Conservation (phyloP, 2,113 vertebrate species). For the Mobula birostris region DNA sequence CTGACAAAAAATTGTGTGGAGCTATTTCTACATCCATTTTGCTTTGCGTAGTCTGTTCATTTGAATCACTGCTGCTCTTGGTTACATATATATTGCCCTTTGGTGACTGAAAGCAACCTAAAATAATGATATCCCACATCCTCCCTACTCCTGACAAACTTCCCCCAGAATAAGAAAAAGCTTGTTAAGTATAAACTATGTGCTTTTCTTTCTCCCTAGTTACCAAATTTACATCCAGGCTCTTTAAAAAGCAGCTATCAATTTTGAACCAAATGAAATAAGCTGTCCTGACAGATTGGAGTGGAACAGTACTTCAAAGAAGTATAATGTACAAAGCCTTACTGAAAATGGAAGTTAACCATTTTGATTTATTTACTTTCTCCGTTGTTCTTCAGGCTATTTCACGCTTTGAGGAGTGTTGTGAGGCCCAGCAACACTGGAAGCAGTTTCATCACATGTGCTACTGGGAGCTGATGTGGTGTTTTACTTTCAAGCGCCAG, state of each 20-base stretch:
- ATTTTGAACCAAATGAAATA: background rate
- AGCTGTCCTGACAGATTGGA: background rate
- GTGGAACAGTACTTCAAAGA: background rate
- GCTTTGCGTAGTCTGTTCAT: background rate
- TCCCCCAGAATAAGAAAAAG: background rate
- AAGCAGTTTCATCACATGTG: conserved; percentile 99
- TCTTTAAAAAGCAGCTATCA: background rate
- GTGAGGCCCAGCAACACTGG: conserved; percentile 90
- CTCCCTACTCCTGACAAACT: background rate
- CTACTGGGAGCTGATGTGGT: conserved; percentile 99
- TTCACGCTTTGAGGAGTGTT: conserved; percentile 81
- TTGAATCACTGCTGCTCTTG: background rate
- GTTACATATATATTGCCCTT: too few species aligned
- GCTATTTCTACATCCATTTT: background rate
- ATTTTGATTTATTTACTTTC: background rate
- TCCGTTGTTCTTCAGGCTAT: conserved; percentile 66
- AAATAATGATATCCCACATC: background rate
- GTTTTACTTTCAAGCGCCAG: conserved; percentile 89
- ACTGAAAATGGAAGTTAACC: background rate
- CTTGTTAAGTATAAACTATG: background rate
- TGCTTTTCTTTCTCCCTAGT: background rate
- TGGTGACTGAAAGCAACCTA: background rate
- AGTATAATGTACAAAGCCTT: background rate
- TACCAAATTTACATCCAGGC: background rate
- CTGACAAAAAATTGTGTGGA: too few species aligned